phyloP scores from a whole-genome alignment of 2,888 invertebrate genomes.

The Trichopoda pennipes region DNA sequence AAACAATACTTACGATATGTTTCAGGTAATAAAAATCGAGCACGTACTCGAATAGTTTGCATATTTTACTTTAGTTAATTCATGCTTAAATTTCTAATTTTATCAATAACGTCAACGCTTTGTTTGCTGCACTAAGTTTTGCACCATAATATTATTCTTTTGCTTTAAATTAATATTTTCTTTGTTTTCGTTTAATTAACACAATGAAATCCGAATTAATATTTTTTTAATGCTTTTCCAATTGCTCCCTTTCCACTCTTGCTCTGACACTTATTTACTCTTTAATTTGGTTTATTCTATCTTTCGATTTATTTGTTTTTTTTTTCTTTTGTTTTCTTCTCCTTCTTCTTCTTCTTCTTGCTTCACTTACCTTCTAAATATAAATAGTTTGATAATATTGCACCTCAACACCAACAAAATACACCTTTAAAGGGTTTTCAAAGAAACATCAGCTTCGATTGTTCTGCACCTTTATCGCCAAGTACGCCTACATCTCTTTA shows the following conservation, averaged over 20 bases:
- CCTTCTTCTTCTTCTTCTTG: conserved; percentile 50
- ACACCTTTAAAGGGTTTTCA: conserved; percentile 81
- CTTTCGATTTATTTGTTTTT: conserved; percentile 41
- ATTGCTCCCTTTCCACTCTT: conserved; percentile 36
- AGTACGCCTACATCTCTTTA: conserved; percentile 81
- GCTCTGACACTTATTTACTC: background rate
- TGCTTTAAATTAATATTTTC: conserved; percentile 12
- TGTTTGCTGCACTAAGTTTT: conserved; percentile 45
- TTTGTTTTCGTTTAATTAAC: conserved; percentile 26
- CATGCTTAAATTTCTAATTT: conserved; percentile 16
- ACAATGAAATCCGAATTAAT: conserved; percentile 18
- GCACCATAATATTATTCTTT: conserved; percentile 50
- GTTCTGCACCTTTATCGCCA: conserved; percentile 81
- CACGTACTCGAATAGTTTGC: background rate
- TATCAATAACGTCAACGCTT: conserved; percentile 19
- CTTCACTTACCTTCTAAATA: conserved; percentile 66
- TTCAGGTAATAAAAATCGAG: conserved; percentile 76
- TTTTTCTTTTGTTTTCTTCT: conserved; percentile 42
- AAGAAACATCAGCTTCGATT: conserved; percentile 81
- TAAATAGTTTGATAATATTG: conserved; percentile 80
- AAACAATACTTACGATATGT: conserved; percentile 77
- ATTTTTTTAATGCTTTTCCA: conserved; percentile 23
- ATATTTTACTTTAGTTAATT: conserved; percentile 8
- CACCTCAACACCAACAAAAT: conserved; percentile 76
- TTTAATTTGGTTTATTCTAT: conserved; percentile 70